These are phyloP conservation scores for Hecatera dysodea DNA, from an alignment of 2,888 invertebrate genomes.

Conservation along the genomic window DNA sequence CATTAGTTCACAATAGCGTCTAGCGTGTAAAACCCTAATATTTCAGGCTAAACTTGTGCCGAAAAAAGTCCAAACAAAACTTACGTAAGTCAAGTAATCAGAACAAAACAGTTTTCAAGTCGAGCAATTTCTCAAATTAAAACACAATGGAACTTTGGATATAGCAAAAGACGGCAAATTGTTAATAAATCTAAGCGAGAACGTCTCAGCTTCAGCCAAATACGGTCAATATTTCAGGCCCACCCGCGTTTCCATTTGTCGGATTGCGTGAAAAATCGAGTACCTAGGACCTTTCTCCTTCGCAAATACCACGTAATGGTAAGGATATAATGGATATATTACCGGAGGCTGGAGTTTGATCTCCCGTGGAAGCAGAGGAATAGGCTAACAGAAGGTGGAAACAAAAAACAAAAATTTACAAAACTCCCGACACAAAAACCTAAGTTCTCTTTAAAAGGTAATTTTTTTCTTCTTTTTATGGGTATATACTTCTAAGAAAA, in stretches of 20 bases:
- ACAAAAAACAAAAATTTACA: background rate
- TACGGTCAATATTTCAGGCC: slow-evolving; percentile 61
- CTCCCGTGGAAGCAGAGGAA: background rate
- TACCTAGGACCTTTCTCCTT: slow-evolving; percentile 11
- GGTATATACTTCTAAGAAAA: too few species aligned
- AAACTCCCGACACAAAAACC: too few species aligned
- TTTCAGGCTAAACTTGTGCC: slow-evolving; percentile 14
- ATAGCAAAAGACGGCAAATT: slow-evolving; percentile 49
- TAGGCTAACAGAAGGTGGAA: background rate
- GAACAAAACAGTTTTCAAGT: slow-evolving; percentile 39
- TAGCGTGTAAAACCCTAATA: slow-evolving; percentile 33
- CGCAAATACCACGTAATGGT: slow-evolving; percentile 31
- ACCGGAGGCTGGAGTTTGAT: fast-evolving
- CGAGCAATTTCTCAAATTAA: slow-evolving; percentile 57
- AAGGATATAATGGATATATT: background rate
- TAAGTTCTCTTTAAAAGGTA: too few species aligned
- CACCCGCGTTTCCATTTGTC: slow-evolving; percentile 55
- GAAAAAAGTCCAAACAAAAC: slow-evolving; percentile 20
- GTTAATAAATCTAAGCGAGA: slow-evolving; percentile 57
- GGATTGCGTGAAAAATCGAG: slow-evolving; percentile 55
- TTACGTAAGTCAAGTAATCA: slow-evolving; percentile 31
- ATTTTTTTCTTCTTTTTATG: too few species aligned
- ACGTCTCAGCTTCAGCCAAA: slow-evolving; percentile 35
- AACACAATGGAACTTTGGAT: slow-evolving; percentile 32
- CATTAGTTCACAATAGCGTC: slow-evolving; percentile 7